phyloP scores from a whole-genome alignment of 2,888 invertebrate genomes.

The Pseudococcus jackbeardsleyi region DNA sequence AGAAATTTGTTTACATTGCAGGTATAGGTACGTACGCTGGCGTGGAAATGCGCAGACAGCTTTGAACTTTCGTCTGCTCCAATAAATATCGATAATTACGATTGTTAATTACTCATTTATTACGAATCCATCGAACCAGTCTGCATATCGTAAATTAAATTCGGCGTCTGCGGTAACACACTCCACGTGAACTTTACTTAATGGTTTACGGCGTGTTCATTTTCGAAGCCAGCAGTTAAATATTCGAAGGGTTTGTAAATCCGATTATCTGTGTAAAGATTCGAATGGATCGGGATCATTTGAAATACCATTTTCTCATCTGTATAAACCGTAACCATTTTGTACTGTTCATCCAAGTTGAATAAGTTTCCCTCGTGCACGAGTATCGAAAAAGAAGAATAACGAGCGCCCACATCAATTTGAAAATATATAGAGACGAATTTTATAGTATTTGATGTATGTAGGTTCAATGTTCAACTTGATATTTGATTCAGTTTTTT shows the following conservation, averaged over 20 bases:
- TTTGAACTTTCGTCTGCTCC: conserved; percentile 42
- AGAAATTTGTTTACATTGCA: conserved; percentile 34
- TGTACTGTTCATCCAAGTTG: neutral
- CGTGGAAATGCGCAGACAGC: conserved; percentile 2
- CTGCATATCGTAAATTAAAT: conserved; percentile 1
- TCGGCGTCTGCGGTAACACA: conserved; percentile 5
- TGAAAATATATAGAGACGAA: neutral
- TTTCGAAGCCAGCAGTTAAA: too few relatives aligned
- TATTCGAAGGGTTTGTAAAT: neutral
- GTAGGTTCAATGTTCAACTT: conserved; percentile 36
- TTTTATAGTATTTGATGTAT: neutral
- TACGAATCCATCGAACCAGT: conserved; percentile 13
- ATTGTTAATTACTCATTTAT: conserved; percentile 45
- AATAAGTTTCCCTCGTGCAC: neutral
- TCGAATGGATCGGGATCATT: neutral
- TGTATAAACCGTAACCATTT: too few relatives aligned
- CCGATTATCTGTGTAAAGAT: neutral
- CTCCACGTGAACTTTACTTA: neutral
- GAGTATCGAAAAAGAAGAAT: neutral
- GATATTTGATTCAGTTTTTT: conserved; percentile 15
- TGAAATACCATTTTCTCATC: neutral
- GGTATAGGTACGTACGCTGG: neutral
- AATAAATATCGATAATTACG: conserved; percentile 43
- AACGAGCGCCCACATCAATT: conserved; percentile 4
- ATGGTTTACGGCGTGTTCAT: neutral